Base-by-base conservation (phyloP, 2,888 invertebrate genomes). In the Brassicogethes aeneus region DNA sequence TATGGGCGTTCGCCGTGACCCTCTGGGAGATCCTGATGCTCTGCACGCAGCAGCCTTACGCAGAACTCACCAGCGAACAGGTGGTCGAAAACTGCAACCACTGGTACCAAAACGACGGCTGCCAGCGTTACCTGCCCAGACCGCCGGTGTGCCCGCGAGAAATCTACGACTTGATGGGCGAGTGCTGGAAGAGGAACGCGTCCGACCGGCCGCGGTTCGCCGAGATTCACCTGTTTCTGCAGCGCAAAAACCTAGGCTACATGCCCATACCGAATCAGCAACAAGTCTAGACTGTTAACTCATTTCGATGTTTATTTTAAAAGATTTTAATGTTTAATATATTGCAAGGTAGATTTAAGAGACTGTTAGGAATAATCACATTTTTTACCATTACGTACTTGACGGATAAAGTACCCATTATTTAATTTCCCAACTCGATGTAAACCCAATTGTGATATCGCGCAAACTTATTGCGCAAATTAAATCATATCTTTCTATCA, bases 1-100 rank as follows among this genome's bases (percentile, higher is more conserved):
- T 91, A 1, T 93, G 92, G 91, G 83, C 90, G 0, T 92, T 90
- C 62, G 92, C 87, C 3, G 84, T 91, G 16, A 88, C 90, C 1
- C 73, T 90, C 32, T 93, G 92, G 92, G 92, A 93, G 65, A 78
- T 92, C 16, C 74, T 92, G 46, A 86, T 83, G 44, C 77, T 80
- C 56, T 89, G 90, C 64, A 73, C 78, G 40, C 81, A 85, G 44
- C 80, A 82, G 56, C 93, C 92, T 0, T 89, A 81, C 59, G 82
- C 84, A 13, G 83, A 87, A 54, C 74, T 90, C 66, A 82, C 79
- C 40, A 86, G 88, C 59, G 86, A 89, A 55, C 85, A 90, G 70
- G 87, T 92, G 46, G 75, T 86, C 40, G 82, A 61, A 57, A 71
- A 60, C 61, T 66, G 58, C 52, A 68, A 62, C 57, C 69, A 58